Base-by-base conservation (phyloP, 2,797 vertebrate genomes). In the Atherinosoma microstoma region DNA sequence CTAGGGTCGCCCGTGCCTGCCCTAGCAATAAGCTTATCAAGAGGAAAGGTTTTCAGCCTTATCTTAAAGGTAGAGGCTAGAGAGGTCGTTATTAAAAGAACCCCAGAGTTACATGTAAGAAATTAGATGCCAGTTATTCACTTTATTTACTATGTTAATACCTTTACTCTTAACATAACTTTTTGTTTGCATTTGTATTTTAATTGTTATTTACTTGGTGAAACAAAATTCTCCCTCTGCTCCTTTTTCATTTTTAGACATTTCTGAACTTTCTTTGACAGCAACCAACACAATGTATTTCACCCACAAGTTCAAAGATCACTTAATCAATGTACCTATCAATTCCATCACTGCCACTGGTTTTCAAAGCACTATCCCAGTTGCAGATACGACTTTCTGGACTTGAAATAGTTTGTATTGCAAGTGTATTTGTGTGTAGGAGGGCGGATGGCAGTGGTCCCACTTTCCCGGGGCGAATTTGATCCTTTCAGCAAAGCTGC, bases 401-500 rank as follows among this genome's bases (percentile, higher is more conserved):
- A 76, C 71, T 80, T 77, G 38, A 30, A 53, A 51, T 54, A 80
- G 62, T 86, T 79, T 65, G 51, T 59, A 56, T 45, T 73, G 64
- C 82, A 35, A 64, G 72, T 76, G 64, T 69, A 47, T 73, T 59
- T 56, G 73, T 78, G 85, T 77, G 88, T 88, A 58, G 87, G 89
- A 86, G 88, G 71, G 4, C 59, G 67, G 72, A 83, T 92, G 90
- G 86, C 87, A 72, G 64, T n/a, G 51, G 72, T 89, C 87, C 87
- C 49, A 20, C 64, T 83, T 85, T 87, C 89, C 77, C 63, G 83
- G 54, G 72, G 84, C 61, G 77, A 87, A 84, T 73, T 73, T 61
- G 76, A 84, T 89, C 78, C 80, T 84, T 84, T 67, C 65, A 61
- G 73, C 77, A 73, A 69, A 51, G 74, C 65, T 67, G 73, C 74